These are phyloP conservation scores for Heterochromis multidens DNA, from an alignment of 2,113 vertebrate genomes.

Conservation along the genomic window DNA sequence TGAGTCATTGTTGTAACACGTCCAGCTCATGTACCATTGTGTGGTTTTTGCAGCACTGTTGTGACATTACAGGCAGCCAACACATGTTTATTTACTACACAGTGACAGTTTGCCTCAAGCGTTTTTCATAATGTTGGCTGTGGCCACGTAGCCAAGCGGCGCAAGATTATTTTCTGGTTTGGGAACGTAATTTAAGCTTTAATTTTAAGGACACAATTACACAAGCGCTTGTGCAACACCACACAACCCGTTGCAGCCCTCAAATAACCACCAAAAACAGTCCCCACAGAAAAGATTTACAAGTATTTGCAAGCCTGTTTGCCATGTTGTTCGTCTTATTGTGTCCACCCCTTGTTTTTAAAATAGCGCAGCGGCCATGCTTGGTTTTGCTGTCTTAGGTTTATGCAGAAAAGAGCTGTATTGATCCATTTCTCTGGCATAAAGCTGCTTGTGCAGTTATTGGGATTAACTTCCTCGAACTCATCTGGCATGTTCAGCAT, in stretches of 20 bases:
- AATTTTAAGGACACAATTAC: not conserved
- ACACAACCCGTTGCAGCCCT: not conserved
- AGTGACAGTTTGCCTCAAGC: not conserved
- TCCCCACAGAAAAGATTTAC: not conserved
- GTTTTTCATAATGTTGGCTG: not conserved
- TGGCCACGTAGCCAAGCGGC: not conserved
- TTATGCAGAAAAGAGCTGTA: conserved; percentile 7
- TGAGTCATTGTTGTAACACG: not conserved
- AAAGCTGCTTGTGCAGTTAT: conserved; percentile 37
- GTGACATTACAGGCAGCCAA: not conserved
- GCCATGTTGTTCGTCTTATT: not conserved
- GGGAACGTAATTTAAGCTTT: not conserved
- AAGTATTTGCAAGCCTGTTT: not conserved
- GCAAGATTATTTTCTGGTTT: not conserved
- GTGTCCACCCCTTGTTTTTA: not conserved
- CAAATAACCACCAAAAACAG: not conserved
- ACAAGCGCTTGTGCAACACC: not conserved
- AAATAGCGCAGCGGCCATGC: not conserved
- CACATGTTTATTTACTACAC: not conserved
- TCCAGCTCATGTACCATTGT: not conserved
- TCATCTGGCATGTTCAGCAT: conserved; percentile 19
- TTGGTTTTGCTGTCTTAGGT: not conserved
- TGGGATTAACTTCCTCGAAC: conserved; percentile 26
- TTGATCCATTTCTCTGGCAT: conserved; percentile 21
- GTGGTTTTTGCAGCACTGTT: not conserved